Evolutionary conservation across 2,113 vertebrate species (phyloP).

Genomic region (Gambusia affinis): DNA sequence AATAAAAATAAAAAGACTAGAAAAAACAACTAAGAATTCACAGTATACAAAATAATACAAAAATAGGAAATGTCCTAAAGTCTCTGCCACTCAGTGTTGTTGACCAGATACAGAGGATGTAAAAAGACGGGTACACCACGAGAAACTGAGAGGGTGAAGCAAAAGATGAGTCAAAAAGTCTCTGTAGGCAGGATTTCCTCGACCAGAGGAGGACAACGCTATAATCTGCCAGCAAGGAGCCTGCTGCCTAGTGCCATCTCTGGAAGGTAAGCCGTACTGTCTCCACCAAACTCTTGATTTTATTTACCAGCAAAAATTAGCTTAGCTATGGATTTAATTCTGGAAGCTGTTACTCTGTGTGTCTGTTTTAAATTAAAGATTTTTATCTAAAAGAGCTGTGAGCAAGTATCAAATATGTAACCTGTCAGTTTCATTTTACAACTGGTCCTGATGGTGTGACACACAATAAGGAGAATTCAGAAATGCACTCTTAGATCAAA

Average conservation of each 20-base stretch:
- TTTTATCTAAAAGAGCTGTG: too few relatives aligned
- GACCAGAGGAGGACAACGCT: background rate
- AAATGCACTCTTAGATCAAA: background rate
- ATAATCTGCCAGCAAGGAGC: background rate
- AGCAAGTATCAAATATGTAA: too few relatives aligned
- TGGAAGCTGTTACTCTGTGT: background rate
- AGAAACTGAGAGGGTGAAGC: background rate
- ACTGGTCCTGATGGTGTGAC: background rate
- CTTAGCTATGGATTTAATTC: background rate
- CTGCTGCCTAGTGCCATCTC: background rate
- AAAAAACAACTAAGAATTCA: background rate
- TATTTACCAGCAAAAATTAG: background rate
- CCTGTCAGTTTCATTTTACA: too few relatives aligned
- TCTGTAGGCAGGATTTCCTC: conserved; percentile 39
- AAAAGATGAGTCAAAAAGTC: conserved; percentile 28
- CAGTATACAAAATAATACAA: background rate
- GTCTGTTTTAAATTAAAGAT: too few relatives aligned
- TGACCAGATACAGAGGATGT: background rate
- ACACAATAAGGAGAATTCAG: background rate
- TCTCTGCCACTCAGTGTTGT: background rate
- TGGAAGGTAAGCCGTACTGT: conserved; percentile 13
- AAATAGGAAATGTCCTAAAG: background rate
- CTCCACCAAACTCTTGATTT: background rate
- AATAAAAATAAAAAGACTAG: background rate
- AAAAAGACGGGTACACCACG: background rate